Base-by-base conservation (phyloP, 2,888 invertebrate species). In the Drosophila kambysellisi region DNA sequence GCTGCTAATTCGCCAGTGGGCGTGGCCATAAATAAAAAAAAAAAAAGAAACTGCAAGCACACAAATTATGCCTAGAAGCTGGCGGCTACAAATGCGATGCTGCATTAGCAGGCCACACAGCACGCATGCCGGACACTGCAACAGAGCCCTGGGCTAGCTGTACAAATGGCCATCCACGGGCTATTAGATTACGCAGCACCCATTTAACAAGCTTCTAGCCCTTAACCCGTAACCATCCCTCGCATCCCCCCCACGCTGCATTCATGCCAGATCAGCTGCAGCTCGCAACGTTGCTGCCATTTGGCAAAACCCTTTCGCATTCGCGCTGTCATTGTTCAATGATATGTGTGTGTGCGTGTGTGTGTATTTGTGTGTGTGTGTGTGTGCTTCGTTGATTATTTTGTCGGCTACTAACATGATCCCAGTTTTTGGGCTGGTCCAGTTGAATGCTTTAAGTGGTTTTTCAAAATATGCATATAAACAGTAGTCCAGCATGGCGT, bases 171-270 rank as follows among this genome's bases (percentile, higher is more conserved):
- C 70, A 67, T 63, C 70, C 65, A 62, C 81, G 67, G 72, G 81
- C 76, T 68, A 83, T 88, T 88, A 82, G 88, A 85, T 86, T 83
- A 82, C 78, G 75, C 70, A 79, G 77, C 71, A 76, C 74, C 73
- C 86, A 87, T 87, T 85, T 75, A 82, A 74, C 83, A 81, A 70
- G 83, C 79, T 69, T 68, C 69, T 53, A 51, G 41, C 57, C 59
- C 30, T 37, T 43, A 33, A 52, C 41, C 3, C 25, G 8, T 25
- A 25, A 25, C 25, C 46, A 15, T 25, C 50, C 32, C 54, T 62
- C 20, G 52, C 63, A 52, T 33, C 39, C 30, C 37, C 37, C 3
- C 43, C 15, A 43, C 32, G 29, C 46, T 30, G 5, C 32, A 33
- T 32, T 50, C 56, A 66, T 69, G 53, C 60, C 48, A 60, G 69